Evolutionary conservation across 1,140 invertebrate species (phyloP).

Genomic region (Chrysoperla carnea): DNA sequence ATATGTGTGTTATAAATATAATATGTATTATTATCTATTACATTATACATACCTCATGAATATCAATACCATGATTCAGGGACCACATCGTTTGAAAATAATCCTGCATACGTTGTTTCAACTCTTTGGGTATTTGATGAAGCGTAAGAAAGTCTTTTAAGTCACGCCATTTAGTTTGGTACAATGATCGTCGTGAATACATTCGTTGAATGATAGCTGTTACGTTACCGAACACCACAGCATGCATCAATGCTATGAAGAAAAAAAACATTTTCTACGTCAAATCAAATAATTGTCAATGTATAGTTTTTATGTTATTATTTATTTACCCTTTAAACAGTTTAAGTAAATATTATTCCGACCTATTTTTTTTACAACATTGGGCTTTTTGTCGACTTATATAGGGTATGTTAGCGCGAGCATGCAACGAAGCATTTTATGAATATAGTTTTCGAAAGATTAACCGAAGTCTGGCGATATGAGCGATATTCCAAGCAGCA

Average conservation of each 20-base stretch:
- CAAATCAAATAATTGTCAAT: background rate
- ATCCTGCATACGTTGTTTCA: conserved; percentile 93
- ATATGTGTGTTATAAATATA: too few relatives aligned
- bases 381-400: too few relatives aligned
- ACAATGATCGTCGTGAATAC: conserved; percentile 91
- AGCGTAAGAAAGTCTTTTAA: conserved; percentile 93
- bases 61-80: conserved; percentile 95
- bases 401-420: too few relatives aligned
- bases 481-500: too few relatives aligned
- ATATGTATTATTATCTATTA: too few relatives aligned
- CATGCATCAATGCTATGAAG: conserved; percentile 83
- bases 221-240: conserved; percentile 97
- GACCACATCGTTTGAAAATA: conserved; percentile 99
- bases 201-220: conserved; percentile 98
- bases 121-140: conserved; percentile 87
- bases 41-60: conserved; percentile 52
- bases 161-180: conserved; percentile 91
- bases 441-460: too few relatives aligned
- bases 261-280: conserved; percentile 1
- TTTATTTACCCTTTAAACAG: too few relatives aligned
- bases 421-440: too few relatives aligned
- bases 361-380: too few relatives aligned
- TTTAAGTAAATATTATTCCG: too few relatives aligned
- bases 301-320: background rate
- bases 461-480: too few relatives aligned